Percentiles rank a stretch among this genome's conserved stretches.
Conservation (phyloP, 1,140 invertebrate species). For the Lepidurus packardi region DNA sequence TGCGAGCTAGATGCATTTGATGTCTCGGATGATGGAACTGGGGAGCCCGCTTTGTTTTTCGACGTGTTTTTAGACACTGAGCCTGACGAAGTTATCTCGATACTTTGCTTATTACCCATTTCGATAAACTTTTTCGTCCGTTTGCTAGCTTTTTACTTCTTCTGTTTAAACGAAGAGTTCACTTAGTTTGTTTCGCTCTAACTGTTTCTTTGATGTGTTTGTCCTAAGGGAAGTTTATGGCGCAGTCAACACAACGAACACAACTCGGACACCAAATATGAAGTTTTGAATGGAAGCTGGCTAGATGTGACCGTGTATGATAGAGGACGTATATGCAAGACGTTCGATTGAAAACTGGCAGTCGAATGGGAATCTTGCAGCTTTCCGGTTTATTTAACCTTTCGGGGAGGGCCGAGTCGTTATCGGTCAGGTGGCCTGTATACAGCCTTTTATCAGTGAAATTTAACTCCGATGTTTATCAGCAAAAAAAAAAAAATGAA, state of each 20-base stretch:
- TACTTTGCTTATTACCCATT: slow-evolving; percentile 16
- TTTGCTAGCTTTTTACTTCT: background rate
- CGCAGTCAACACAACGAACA: too few relatives aligned
- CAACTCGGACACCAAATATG: too few relatives aligned
- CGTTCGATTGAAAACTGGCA: background rate
- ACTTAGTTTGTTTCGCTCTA: too few relatives aligned
- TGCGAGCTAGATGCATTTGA: background rate
- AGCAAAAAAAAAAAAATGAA: background rate
- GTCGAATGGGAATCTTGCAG: background rate
- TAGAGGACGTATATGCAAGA: background rate
- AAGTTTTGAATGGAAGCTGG: too few relatives aligned
- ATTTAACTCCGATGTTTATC: background rate
- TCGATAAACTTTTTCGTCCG: background rate
- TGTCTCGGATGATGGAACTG: background rate
- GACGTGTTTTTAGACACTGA: background rate
- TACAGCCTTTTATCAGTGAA: background rate
- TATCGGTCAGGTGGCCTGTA: slow-evolving; percentile 7
- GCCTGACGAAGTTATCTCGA: background rate
- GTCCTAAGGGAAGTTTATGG: too few relatives aligned
- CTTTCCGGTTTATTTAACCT: background rate
- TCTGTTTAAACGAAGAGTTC: too few relatives aligned
- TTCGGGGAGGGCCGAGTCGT: background rate
- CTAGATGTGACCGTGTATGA: too few relatives aligned
- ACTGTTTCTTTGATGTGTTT: too few relatives aligned
- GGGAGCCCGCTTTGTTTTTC: background rate